phyloP scores from a whole-genome alignment of 2,113 vertebrate genomes.

The Otus sunia region DNA sequence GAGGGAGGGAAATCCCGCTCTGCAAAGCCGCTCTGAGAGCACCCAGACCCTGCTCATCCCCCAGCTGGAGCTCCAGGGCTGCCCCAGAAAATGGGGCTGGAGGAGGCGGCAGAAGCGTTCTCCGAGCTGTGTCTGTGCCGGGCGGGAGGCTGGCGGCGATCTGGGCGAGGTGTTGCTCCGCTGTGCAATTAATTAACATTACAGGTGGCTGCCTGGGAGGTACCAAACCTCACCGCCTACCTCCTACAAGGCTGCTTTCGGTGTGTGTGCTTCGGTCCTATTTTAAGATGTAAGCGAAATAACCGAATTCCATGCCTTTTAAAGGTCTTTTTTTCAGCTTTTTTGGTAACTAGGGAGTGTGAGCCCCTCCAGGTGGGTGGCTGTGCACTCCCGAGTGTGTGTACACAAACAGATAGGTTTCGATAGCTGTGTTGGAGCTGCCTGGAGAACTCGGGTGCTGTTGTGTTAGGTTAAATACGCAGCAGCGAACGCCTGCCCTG shows the following conservation, averaged over 20 bases:
- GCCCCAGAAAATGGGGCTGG: not conserved
- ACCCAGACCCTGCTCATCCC: not conserved
- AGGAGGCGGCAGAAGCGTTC: not conserved
- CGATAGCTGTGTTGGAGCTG: not conserved
- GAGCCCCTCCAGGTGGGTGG: not conserved
- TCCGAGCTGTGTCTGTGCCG: fast-evolving
- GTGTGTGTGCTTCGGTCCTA: fast-evolving
- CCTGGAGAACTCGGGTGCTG: not conserved
- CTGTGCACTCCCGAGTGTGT: not conserved
- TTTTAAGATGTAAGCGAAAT: not conserved
- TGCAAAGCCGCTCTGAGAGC: fast-evolving
- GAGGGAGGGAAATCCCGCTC: not conserved
- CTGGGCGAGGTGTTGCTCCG: not conserved
- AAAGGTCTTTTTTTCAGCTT: not conserved
- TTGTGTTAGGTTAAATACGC: fast-evolving
- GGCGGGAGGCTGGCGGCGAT: fast-evolving
- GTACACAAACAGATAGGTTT: not conserved
- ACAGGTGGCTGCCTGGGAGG: not conserved
- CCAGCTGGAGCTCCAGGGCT: too few species aligned
- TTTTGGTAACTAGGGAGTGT: not conserved
- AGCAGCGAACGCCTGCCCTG: not conserved
- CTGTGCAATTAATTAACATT: not conserved
- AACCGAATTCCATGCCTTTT: not conserved
- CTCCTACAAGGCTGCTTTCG: not conserved
- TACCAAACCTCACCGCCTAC: not conserved